phyloP scores from a whole-genome alignment of 1,140 invertebrate genomes.

The Zaprionus davidi region DNA sequence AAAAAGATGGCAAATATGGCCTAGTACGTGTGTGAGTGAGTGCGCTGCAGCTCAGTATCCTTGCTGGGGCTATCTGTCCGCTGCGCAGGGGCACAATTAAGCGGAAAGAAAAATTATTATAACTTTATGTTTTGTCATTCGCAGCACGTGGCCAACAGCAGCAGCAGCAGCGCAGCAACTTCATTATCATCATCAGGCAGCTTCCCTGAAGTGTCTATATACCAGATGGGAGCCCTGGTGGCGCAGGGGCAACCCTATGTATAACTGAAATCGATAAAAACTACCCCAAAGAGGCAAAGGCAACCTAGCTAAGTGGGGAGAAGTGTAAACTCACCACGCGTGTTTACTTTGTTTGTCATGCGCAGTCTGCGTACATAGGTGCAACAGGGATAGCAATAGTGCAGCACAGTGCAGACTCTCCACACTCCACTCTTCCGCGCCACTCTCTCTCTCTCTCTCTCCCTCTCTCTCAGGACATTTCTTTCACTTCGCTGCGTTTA shows the following conservation, averaged over 20 bases:
- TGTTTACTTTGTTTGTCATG: slow-evolving; percentile 29
- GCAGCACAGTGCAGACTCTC: slow-evolving; percentile 5
- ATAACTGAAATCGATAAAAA: slow-evolving; percentile 69
- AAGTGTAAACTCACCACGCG: slow-evolving; percentile 41
- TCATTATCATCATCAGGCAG: slow-evolving; percentile 5
- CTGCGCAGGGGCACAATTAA: slow-evolving; percentile 73
- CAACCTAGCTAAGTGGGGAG: neutral
- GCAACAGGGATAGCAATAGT: slow-evolving; percentile 34
- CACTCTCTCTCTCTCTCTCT: slow-evolving; percentile 1
- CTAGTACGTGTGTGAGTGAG: neutral
- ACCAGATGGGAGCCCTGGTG: neutral
- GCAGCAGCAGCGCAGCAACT: neutral
- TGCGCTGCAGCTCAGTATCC: slow-evolving; percentile 38
- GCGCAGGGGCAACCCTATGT: slow-evolving; percentile 43
- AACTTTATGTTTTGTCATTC: slow-evolving; percentile 83
- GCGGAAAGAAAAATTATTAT: slow-evolving; percentile 84
- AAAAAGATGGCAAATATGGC: neutral
- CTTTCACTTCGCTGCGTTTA: slow-evolving; percentile 75
- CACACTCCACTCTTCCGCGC: neutral
- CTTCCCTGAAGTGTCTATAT: neutral
- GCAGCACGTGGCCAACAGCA: slow-evolving; percentile 51
- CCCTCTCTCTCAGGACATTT: slow-evolving; percentile 32
- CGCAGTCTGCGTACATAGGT: slow-evolving; percentile 10
- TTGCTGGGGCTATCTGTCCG: slow-evolving; percentile 72
- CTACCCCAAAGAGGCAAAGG: slow-evolving; percentile 49